Evolutionary conservation across 1,140 invertebrate genomes (phyloP), one percentile per base, ranked within the genome.

Genomic region (Colletes gigas): DNA sequence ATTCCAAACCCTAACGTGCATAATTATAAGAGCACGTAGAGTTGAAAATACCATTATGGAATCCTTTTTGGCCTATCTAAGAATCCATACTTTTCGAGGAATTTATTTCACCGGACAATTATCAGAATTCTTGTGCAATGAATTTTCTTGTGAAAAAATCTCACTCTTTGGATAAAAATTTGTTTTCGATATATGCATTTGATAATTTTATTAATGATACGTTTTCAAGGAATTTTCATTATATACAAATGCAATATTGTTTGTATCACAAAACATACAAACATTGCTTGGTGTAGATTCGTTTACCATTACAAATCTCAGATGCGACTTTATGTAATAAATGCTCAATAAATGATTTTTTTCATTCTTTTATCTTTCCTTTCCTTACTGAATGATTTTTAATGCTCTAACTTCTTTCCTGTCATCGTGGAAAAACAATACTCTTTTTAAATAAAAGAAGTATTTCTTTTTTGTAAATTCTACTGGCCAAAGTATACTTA

Each of bases 201-300:
- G 52, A 60, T 85, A 63, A 57, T 63, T 77, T 77, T 72, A 70
- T 76, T 76, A 69, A 78, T 71, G 68, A 55, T 59, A 59, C 73
- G 59, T 71, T 76, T 21, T 55, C 57, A 68, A 63, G 55, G 67
- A 59, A 57, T 77, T 52, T 62, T 67, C 60, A 70, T 67, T 81
- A 83, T 86, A 47, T 86, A 86, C 81, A 86, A 80, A 81, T 83
- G 73, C 85, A 86, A 83, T 83, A 86, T 70, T 71, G 50, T 79
- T 85, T 76, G 60, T 82, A 71, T 77, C 68, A 47, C 72, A 72
- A 83, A 86, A 70, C 62, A 69, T 83, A 75, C 57, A 85, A 85
- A 75, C 60, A 69, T 59, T 60, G 30, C n/a, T 59, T 67, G 59
- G 54, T 60, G 39, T 78, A 65, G 55, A 74, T 85, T 68, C 44